Conservation (phyloP, 2,888 invertebrate genomes). For the Synergus japonicus region DNA sequence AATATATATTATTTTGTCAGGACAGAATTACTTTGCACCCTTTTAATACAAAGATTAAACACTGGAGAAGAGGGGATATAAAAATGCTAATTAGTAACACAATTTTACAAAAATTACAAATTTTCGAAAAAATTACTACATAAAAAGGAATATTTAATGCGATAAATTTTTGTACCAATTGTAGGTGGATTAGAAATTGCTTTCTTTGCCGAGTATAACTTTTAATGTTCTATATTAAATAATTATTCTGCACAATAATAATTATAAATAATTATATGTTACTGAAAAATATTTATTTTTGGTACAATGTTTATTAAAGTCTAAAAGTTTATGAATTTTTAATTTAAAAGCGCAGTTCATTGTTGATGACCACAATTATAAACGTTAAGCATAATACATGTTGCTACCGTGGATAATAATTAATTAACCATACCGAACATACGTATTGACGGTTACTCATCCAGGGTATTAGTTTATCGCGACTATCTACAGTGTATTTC, state of each 20-base stretch:
- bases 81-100: not conserved
- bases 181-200: not conserved
- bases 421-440: not conserved
- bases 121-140: not conserved
- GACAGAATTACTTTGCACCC: not conserved
- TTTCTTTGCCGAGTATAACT: not conserved
- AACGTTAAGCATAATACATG: not conserved
- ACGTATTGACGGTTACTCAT: not conserved
- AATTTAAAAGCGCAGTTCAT: not conserved
- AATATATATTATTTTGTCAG: too few species aligned
- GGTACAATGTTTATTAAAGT: not conserved
- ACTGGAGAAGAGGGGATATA: not conserved
- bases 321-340: not conserved
- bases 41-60: not conserved
- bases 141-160: not conserved
- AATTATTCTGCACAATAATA: not conserved
- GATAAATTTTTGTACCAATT: conserved; percentile 31
- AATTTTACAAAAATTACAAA: not conserved
- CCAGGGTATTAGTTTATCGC: not conserved
- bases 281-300: not conserved
- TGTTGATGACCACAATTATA: not conserved
- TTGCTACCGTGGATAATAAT: not conserved
- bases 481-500: not conserved
- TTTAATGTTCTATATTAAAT: not conserved
- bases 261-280: not conserved